phyloP scores from a whole-genome alignment of 2,888 invertebrate species.

The Halocaridina rubra region DNA sequence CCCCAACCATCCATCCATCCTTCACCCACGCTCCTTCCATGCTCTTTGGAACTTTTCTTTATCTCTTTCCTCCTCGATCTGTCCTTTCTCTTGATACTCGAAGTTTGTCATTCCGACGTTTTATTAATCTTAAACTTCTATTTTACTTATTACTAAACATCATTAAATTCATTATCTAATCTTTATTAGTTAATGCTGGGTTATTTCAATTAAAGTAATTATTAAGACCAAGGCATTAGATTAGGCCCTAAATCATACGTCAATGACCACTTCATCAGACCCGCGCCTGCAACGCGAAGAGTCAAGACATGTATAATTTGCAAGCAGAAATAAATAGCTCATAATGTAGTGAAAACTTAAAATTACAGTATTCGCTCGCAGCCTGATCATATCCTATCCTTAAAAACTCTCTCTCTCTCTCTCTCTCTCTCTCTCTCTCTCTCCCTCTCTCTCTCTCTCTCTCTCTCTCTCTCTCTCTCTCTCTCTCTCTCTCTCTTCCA shows the following conservation, averaged over 20 bases:
- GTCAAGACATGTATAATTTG: too few relatives aligned
- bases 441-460: constrained; percentile 33
- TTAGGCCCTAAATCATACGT: too few relatives aligned
- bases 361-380: background rate
- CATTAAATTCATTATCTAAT: too few relatives aligned
- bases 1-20: background rate
- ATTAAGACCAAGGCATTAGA: too few relatives aligned
- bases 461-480: constrained; percentile 35
- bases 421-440: background rate
- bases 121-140: too few relatives aligned
- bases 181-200: too few relatives aligned
- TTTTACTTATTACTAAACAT: too few relatives aligned
- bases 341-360: background rate
- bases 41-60: background rate
- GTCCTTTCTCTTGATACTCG: background rate
- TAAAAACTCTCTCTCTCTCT: background rate
- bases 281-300: too few relatives aligned
- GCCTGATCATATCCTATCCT: background rate
- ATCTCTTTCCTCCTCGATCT: background rate
- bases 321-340: background rate
- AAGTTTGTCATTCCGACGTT: too few relatives aligned
- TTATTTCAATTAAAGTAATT: too few relatives aligned
- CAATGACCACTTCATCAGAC: too few relatives aligned
- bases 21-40: background rate
- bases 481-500: constrained; percentile 2